These are phyloP conservation scores for Sebastes kiyomatsui DNA, from an alignment of 2,797 vertebrate species.

Conservation along the genomic window DNA sequence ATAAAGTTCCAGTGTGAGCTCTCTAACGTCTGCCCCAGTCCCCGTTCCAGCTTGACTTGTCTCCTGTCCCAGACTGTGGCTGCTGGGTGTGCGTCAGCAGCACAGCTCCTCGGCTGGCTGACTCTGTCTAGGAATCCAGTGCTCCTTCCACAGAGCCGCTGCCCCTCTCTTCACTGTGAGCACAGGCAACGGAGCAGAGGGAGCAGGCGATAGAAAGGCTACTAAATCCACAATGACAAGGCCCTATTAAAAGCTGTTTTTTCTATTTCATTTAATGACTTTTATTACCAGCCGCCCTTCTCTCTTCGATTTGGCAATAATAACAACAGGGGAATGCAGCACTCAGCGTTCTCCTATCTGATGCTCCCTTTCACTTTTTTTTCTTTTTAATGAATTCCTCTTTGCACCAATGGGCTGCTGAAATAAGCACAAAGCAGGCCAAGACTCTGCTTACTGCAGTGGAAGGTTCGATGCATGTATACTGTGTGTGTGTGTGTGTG, in stretches of 20 bases:
- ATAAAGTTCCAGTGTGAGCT: constrained; percentile 70
- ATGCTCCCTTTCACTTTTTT: constrained; percentile 64
- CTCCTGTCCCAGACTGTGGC: constrained; percentile 81
- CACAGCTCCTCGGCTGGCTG: constrained; percentile 69
- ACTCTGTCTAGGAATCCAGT: constrained; percentile 76
- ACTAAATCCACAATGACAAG: constrained; percentile 81
- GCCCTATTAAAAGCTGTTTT: constrained; percentile 78
- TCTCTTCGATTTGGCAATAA: constrained; percentile 82
- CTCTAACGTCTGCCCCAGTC: constrained; percentile 60
- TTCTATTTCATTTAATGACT: constrained; percentile 81
- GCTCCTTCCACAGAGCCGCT: constrained; percentile 71
- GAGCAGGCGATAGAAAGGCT: constrained; percentile 66
- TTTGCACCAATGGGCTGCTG: constrained; percentile 80
- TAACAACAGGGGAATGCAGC: constrained; percentile 81
- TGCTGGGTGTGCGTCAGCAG: constrained; percentile 78
- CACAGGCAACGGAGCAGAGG: constrained; percentile 40
- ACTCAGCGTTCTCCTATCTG: constrained; percentile 77
- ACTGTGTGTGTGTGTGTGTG: constrained; percentile 15
- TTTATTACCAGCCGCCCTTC: constrained; percentile 77
- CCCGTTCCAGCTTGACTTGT: constrained; percentile 70
- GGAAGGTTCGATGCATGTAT: constrained; percentile 47
- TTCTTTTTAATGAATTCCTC: constrained; percentile 78
- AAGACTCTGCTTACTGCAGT: constrained; percentile 64
- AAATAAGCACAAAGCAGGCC: constrained; percentile 75
- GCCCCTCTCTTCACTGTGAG: constrained; percentile 54